Evolutionary conservation across 1,140 invertebrate genomes (phyloP).

Genomic region (Pissodes strobi): DNA sequence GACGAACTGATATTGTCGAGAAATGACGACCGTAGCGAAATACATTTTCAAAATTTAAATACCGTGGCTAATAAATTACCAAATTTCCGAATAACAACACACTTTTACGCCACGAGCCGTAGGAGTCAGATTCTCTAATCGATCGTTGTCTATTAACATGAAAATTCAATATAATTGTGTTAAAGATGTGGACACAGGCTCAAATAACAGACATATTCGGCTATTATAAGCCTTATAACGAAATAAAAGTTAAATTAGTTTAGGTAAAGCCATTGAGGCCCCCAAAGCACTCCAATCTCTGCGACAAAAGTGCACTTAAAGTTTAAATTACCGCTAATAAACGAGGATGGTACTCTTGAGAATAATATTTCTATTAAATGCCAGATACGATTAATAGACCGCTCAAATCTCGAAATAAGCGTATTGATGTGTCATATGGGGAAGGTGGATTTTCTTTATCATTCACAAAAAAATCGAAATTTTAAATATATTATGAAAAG

Average conservation of each 20-base stretch:
- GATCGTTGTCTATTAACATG: conserved; percentile 11
- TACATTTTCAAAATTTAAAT: no score
- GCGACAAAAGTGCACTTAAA: conserved; percentile 26
- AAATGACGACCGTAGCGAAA: no score
- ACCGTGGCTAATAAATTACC: conserved; percentile 12
- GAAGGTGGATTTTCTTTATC: no score
- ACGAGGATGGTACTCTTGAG: conserved; percentile 4
- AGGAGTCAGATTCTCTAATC: conserved; percentile 12
- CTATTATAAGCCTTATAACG: conserved; percentile 17
- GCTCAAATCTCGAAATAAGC: no score
- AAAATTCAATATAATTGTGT: conserved; percentile 23
- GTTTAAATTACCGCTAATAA: conserved; percentile 20
- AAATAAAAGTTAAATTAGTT: conserved; percentile 25
- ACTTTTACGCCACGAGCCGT: conserved; percentile 8
- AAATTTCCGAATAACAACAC: conserved; percentile 8
- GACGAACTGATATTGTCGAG: no score
- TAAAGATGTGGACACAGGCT: conserved; percentile 2
- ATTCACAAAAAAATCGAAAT: no score
- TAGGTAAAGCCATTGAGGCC: conserved; percentile 25
- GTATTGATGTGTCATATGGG: no score
- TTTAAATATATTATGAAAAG: no score
- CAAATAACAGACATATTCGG: conserved; percentile 15
- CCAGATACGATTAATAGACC: no score
- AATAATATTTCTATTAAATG: no score
- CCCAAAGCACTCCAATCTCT: conserved; percentile 17